phyloP scores from a whole-genome alignment of 1,140 invertebrate species.

The Bombus sylvicola region DNA sequence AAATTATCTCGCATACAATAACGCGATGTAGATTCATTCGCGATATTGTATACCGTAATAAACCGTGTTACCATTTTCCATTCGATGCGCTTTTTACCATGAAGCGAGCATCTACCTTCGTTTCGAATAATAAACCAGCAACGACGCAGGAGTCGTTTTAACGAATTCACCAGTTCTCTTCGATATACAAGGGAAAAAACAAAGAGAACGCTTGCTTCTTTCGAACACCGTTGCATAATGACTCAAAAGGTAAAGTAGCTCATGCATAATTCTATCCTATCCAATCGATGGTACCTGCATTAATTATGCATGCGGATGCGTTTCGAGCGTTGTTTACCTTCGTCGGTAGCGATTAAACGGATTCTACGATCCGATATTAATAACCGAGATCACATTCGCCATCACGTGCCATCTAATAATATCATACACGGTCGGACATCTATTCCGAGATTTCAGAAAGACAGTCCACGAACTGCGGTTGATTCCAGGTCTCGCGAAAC shows the following conservation, averaged over 20 bases:
- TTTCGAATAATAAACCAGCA: background rate
- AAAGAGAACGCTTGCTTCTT: background rate
- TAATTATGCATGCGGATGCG: slow-evolving; percentile 57
- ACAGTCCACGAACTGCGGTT: background rate
- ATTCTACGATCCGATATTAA: slow-evolving; percentile 52
- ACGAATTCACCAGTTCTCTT: background rate
- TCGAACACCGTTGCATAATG: background rate
- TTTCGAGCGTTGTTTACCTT: slow-evolving; percentile 55
- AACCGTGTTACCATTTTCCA: background rate
- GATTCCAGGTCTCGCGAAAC: background rate
- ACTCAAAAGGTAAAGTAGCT: slow-evolving; percentile 22
- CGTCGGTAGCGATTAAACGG: slow-evolving; percentile 44
- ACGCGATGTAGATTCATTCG: background rate
- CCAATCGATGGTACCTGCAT: slow-evolving; percentile 29
- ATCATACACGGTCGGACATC: background rate
- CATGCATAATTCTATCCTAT: slow-evolving; percentile 39
- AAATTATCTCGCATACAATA: background rate
- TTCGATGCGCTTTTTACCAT: background rate
- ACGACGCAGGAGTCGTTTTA: background rate
- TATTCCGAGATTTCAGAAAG: background rate
- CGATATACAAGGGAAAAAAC: background rate
- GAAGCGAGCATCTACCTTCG: background rate
- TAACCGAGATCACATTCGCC: slow-evolving; percentile 56
- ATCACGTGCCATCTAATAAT: slow-evolving; percentile 51
- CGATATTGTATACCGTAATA: background rate